phyloP scores from a whole-genome alignment of 2,113 vertebrate genomes.

The Macaca nemestrina region DNA sequence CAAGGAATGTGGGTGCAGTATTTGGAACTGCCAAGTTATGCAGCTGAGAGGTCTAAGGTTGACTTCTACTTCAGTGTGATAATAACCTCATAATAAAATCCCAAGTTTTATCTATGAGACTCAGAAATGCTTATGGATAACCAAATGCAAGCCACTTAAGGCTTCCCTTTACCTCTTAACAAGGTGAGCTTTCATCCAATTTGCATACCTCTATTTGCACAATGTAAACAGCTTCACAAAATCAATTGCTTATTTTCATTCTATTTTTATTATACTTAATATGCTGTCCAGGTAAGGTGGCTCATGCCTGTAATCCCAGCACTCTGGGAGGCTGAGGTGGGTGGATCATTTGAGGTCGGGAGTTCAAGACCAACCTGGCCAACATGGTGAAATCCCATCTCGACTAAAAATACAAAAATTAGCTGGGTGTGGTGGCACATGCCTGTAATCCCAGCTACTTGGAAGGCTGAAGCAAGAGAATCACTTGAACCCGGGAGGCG shows the following conservation, averaged over 20 bases:
- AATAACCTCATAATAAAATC: not conserved
- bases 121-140: not conserved
- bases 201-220: not conserved
- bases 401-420: too few species aligned
- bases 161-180: not conserved
- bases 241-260: not conserved
- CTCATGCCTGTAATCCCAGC: too few species aligned
- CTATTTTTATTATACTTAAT: not conserved
- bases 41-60: not conserved
- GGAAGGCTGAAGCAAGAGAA: too few species aligned
- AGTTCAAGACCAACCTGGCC: too few species aligned
- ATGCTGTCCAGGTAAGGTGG: not conserved
- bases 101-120: not conserved
- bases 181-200: not conserved
- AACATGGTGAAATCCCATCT: too few species aligned
- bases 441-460: too few species aligned
- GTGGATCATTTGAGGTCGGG: too few species aligned
- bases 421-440: too few species aligned
- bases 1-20: slow-evolving; percentile 81
- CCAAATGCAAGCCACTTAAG: not conserved
- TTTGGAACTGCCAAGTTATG: slow-evolving; percentile 17
- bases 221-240: not conserved
- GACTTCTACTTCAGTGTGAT: slow-evolving; percentile 13
- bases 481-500: too few species aligned
- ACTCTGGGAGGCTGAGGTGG: too few species aligned